Conservation (phyloP, 2,113 vertebrate genomes). For the Regulus satrapa region DNA sequence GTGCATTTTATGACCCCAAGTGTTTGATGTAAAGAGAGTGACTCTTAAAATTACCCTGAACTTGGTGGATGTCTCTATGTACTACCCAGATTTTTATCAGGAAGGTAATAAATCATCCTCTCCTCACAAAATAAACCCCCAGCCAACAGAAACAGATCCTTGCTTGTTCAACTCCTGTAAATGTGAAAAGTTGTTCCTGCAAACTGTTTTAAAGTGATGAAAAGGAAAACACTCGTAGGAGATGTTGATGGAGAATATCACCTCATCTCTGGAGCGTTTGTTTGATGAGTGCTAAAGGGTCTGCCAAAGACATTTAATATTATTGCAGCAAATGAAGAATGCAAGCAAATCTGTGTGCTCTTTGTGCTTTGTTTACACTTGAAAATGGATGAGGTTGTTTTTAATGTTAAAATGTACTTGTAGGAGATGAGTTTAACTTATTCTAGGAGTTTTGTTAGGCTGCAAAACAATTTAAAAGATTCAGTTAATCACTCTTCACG, state of each 20-base stretch:
- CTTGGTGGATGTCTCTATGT: background rate
- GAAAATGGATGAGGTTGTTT: background rate
- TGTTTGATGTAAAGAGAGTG: background rate
- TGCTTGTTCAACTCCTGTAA: background rate
- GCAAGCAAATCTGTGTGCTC: background rate
- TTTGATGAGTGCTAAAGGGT: background rate
- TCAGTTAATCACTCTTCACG: background rate
- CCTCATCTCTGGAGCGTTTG: background rate
- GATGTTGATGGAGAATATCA: background rate
- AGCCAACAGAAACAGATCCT: background rate
- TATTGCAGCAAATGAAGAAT: background rate
- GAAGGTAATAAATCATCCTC: background rate
- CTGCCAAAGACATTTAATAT: background rate
- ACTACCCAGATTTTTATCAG: background rate
- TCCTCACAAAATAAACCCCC: background rate
- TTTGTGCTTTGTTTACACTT: background rate
- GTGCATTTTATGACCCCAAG: background rate
- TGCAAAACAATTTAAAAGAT: background rate
- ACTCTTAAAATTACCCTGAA: background rate
- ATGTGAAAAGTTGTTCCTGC: background rate
- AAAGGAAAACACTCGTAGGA: background rate
- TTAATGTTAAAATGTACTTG: background rate
- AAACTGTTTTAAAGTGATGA: background rate
- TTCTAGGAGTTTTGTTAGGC: background rate
- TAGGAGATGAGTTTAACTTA: background rate